Conservation (phyloP, 2,888 invertebrate species). For the Diploptera punctata region DNA sequence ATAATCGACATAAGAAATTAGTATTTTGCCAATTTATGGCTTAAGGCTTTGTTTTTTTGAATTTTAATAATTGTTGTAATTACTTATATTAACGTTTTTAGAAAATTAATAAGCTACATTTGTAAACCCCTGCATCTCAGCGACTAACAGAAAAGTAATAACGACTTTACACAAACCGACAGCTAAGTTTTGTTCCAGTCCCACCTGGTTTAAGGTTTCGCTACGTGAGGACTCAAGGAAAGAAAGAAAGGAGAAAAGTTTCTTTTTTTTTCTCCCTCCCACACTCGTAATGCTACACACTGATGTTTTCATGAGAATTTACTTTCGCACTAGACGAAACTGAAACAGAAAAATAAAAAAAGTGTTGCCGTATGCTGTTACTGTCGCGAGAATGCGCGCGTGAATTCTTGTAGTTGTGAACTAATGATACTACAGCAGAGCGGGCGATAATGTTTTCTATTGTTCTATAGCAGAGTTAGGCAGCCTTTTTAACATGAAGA, state of each 20-base stretch:
- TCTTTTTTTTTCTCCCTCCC: not conserved
- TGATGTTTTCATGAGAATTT: conserved; percentile 6
- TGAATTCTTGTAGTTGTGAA: no score
- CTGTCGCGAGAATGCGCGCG: no score
- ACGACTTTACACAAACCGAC: not conserved
- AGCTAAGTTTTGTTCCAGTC: not conserved
- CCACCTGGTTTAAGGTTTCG: not conserved
- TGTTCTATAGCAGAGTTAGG: no score
- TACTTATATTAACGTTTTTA: no score
- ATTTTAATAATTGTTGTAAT: no score
- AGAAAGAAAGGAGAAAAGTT: not conserved
- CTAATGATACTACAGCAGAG: no score
- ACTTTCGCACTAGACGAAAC: not conserved
- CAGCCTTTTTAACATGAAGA: no score
- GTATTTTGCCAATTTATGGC: no score
- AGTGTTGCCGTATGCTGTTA: not conserved
- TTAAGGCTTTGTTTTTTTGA: no score
- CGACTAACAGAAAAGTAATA: not conserved
- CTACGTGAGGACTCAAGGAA: not conserved
- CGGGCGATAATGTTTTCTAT: no score
- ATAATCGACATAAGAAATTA: no score
- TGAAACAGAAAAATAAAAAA: not conserved
- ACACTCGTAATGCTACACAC: not conserved
- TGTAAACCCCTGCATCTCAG: not conserved
- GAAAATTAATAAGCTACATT: no score